These are phyloP conservation scores for Neuroterus valhalla DNA, from an alignment of 1,140 invertebrate species.

Conservation along the genomic window DNA sequence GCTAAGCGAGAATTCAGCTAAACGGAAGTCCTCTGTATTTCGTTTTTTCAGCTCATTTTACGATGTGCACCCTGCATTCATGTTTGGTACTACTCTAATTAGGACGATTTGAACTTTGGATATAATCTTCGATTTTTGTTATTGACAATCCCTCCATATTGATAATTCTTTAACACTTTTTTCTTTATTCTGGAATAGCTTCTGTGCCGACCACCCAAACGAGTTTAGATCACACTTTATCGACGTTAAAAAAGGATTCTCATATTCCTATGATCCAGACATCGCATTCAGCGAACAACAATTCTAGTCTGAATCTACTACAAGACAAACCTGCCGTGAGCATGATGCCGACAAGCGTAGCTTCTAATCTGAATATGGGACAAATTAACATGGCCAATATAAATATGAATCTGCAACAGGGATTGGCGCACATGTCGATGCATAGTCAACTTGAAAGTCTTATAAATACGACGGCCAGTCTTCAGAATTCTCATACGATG, in stretches of 20 bases:
- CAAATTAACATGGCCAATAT: slow-evolving; percentile 65
- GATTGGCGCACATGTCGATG: slow-evolving; percentile 60
- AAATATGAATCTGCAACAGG: slow-evolving; percentile 65
- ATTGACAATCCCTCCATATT: no score
- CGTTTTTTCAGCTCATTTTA: no score
- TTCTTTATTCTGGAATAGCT: slow-evolving; percentile 44
- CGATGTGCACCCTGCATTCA: no score
- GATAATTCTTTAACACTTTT: neutral
- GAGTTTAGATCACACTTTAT: slow-evolving; percentile 62
- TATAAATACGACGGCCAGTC: slow-evolving; percentile 53
- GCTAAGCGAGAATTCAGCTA: no score
- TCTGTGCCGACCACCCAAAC: slow-evolving; percentile 63
- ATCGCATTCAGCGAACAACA: slow-evolving; percentile 59
- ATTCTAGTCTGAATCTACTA: slow-evolving; percentile 62
- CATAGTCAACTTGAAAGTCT: slow-evolving; percentile 69
- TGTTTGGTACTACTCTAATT: no score
- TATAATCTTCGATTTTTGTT: no score
- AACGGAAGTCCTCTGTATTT: no score
- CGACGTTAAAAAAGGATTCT: slow-evolving; percentile 67
- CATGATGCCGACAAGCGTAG: slow-evolving; percentile 65
- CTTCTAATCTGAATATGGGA: slow-evolving; percentile 63
- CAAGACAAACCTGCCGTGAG: slow-evolving; percentile 64
- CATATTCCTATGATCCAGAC: slow-evolving; percentile 63
- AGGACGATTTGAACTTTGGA: no score
- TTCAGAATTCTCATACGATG: slow-evolving; percentile 66